These are phyloP conservation scores for Opisthocomus hoazin DNA, from an alignment of 2,113 vertebrate genomes.

Conservation along the genomic window DNA sequence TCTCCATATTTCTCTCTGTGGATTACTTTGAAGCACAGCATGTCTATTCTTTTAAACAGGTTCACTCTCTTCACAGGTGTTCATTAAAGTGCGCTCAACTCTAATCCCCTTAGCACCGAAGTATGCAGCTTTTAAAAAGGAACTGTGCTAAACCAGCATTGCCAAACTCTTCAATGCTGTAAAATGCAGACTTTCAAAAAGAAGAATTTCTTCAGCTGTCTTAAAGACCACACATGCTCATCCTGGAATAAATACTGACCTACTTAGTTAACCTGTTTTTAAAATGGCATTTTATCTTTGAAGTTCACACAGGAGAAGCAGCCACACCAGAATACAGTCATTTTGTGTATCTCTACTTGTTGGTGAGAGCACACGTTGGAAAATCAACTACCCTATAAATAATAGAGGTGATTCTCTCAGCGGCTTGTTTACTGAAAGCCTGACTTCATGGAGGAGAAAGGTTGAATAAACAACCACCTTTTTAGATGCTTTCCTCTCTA, in stretches of 20 bases:
- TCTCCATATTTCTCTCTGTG: neutral
- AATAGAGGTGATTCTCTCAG: neutral
- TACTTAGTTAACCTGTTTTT: slow-evolving; percentile 5
- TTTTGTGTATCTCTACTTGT: neutral
- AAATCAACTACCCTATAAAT: slow-evolving; percentile 35
- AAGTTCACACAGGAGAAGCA: neutral
- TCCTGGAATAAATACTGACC: slow-evolving; percentile 22
- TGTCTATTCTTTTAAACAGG: slow-evolving; percentile 47
- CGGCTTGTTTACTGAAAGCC: slow-evolving; percentile 9
- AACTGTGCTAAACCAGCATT: neutral
- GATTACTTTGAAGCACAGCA: slow-evolving; percentile 13
- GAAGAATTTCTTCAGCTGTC: neutral
- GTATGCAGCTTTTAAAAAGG: slow-evolving; percentile 3
- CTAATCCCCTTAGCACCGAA: slow-evolving; percentile 45
- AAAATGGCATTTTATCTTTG: neutral
- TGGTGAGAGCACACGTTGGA: neutral
- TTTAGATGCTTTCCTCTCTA: neutral
- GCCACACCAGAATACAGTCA: neutral
- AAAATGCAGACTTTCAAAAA: neutral
- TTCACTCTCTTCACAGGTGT: slow-evolving; percentile 44
- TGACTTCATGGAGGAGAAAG: neutral
- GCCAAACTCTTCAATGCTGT: neutral
- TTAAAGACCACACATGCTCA: slow-evolving; percentile 14
- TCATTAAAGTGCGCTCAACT: slow-evolving; percentile 29
- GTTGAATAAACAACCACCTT: neutral